These are phyloP conservation scores for Artibeus jamaicensis DNA, from an alignment of 2,797 vertebrate genomes.

Conservation along the genomic window DNA sequence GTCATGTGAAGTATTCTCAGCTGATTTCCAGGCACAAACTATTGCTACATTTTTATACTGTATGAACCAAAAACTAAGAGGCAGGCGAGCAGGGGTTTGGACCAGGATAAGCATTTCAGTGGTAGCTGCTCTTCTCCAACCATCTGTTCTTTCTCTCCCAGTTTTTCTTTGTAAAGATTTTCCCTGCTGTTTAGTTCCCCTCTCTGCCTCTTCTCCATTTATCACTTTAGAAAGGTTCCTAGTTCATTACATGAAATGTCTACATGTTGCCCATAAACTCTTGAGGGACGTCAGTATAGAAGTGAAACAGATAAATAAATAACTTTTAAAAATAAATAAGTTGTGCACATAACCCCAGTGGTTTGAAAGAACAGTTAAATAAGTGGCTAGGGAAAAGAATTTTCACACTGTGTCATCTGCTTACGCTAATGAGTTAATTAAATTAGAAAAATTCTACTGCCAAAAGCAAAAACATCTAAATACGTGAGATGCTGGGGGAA, in stretches of 20 bases:
- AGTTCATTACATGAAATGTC: constrained; percentile 32
- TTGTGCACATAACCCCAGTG: constrained; percentile 64
- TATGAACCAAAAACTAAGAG: background rate
- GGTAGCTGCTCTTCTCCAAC: constrained; percentile 2
- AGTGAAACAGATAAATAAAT: constrained; percentile 57
- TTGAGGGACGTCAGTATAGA: constrained; percentile 34
- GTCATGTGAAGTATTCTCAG: background rate
- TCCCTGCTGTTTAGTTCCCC: background rate
- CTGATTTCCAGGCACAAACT: background rate
- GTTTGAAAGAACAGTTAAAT: constrained; percentile 73
- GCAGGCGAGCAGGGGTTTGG: background rate
- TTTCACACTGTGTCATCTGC: constrained; percentile 77
- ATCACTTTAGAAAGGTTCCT: constrained; percentile 22
- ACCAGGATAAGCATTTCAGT: background rate
- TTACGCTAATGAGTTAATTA: constrained; percentile 83
- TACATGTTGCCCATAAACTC: constrained; percentile 7
- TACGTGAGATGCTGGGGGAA: constrained; percentile 68
- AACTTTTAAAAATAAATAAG: constrained; percentile 47
- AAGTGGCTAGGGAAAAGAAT: constrained; percentile 71
- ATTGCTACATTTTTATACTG: background rate
- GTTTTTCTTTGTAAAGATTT: constrained; percentile 26
- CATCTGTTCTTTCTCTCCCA: constrained; percentile 51
- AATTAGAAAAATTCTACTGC: constrained; percentile 82
- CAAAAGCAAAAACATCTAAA: constrained; percentile 77
- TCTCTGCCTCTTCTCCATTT: constrained; percentile 13